These are phyloP conservation scores for Dunckerocampus dactyliophorus DNA, from an alignment of 2,113 vertebrate genomes.

Conservation along the genomic window DNA sequence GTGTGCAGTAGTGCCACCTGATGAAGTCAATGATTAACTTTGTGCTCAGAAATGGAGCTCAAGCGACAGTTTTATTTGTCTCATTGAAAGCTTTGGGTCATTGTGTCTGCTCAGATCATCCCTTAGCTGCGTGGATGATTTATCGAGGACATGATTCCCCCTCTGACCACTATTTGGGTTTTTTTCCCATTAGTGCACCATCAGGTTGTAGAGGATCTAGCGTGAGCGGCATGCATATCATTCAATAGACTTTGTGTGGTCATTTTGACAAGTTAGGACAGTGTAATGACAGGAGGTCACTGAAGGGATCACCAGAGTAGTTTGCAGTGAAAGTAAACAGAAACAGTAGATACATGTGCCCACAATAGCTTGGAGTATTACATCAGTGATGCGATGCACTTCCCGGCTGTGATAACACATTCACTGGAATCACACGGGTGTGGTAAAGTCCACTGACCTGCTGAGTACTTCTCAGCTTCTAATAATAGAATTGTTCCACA, in stretches of 20 bases:
- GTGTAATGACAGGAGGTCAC: conserved; percentile 16
- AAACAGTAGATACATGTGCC: not conserved
- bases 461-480: conserved; percentile 37
- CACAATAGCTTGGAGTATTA: not conserved
- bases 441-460: conserved; percentile 54
- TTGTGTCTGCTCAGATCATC: conserved; percentile 11
- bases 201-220: conserved; percentile 17
- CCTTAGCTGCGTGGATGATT: conserved; percentile 13
- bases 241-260: conserved; percentile 21
- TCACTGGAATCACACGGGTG: conserved; percentile 40
- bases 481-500: conserved; percentile 32
- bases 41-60: conserved; percentile 18
- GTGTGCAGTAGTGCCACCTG: conserved; percentile 25
- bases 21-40: conserved; percentile 63
- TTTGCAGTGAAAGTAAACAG: not conserved
- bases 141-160: conserved; percentile 12
- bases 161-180: conserved; percentile 22
- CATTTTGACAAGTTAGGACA: conserved; percentile 44
- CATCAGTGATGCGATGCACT: conserved; percentile 12
- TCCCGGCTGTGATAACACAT: conserved; percentile 22
- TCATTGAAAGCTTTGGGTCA: conserved; percentile 5
- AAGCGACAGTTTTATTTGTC: conserved; percentile 21
- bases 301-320: not conserved
- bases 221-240: conserved; percentile 24
- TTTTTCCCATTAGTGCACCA: not conserved